phyloP scores from a whole-genome alignment of 2,797 vertebrate species.

The Rhinoraja longicauda region DNA sequence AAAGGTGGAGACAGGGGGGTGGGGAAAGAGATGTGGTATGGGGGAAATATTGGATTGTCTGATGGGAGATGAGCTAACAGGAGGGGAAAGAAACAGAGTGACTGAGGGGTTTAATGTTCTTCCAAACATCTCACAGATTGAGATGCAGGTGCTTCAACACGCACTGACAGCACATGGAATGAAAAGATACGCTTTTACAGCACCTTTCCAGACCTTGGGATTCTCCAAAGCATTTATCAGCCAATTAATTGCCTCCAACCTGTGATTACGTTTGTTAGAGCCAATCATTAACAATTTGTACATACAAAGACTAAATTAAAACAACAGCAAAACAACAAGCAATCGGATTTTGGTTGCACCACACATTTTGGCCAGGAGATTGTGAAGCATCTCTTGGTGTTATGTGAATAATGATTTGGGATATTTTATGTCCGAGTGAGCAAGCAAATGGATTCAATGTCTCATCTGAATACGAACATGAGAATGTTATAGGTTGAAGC shows the following conservation, averaged over 20 bases:
- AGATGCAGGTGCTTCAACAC: neutral
- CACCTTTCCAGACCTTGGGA: neutral
- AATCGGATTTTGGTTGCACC: neutral
- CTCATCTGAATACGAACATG: neutral
- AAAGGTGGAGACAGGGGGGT: no score
- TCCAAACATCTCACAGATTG: neutral
- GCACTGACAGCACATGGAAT: neutral
- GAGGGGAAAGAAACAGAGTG: no score
- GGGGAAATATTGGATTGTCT: no score
- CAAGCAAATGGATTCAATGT: neutral
- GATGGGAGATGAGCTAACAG: no score
- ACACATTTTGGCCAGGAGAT: neutral
- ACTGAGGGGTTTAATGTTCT: no score
- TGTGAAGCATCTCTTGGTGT: neutral
- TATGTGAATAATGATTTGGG: neutral
- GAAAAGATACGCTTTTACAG: neutral
- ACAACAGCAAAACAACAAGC: no score
- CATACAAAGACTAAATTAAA: neutral
- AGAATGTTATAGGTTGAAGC: neutral
- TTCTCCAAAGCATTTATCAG: neutral
- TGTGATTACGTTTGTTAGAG: neutral
- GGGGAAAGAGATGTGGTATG: no score
- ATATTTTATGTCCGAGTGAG: neutral
- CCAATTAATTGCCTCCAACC: neutral
- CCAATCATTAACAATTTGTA: neutral